Base-by-base conservation (phyloP, 1,140 invertebrate species). In the Carposina sasakii region DNA sequence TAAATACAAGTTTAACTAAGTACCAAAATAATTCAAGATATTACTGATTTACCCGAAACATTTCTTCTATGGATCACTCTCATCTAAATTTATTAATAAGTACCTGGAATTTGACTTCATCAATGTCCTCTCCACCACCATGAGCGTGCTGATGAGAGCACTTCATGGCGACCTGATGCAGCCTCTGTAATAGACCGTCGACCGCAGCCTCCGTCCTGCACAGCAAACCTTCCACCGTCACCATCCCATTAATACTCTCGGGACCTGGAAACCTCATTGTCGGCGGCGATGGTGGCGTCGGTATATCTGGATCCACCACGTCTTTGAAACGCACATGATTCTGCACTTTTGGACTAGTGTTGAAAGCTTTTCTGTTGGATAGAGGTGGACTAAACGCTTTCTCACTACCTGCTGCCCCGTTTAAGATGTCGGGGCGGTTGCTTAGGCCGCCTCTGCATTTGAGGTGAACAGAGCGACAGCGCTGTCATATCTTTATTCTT, bases 51-150 rank as follows among this genome's bases (percentile, higher is more conserved):
- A n/a, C n/a, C n/a, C n/a, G n/a, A n/a, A n/a, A n/a, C n/a, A n/a
- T n/a, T n/a, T n/a, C n/a, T n/a, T n/a, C n/a, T n/a, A n/a, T n/a
- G n/a, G n/a, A n/a, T n/a, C n/a, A n/a, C n/a, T n/a, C n/a, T n/a
- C n/a, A n/a, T n/a, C n/a, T n/a, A n/a, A n/a, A n/a, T n/a, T n/a
- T n/a, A n/a, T n/a, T n/a, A n/a, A n/a, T n/a, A n/a, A n/a, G n/a
- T 73, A 89, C 88, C 77, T 90, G 89, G 69, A 92, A 93, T 60
- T 91, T 92, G 21, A 88, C 86, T 71, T 93, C 91, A 60, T 91
- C 90, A 57, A 92, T 91, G 45, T 89, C 88, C 31, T 87, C 86
- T 0, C 91, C 91, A 1, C 91, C 91, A 0, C 91, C 91, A 19
- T 90, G 90, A 0, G 88, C 81, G 60, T 92, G 91, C 8, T 91